Conservation (phyloP, 1,140 invertebrate species). For the Bombus waltoni region DNA sequence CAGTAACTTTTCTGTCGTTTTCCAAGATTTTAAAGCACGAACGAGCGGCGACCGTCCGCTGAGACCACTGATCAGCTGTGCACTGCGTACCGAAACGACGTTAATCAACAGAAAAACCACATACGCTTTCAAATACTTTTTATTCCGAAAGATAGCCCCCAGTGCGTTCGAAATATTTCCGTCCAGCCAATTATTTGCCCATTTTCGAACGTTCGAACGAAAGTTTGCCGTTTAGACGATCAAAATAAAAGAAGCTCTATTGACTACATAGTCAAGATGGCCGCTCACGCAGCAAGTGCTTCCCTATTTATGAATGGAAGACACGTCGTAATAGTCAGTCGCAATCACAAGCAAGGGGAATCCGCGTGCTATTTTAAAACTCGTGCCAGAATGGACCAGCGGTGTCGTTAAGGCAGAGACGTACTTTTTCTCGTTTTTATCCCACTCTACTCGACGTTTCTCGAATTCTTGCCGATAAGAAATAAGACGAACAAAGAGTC, state of each 20-base stretch:
- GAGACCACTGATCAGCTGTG: constrained; percentile 75
- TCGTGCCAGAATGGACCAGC: constrained; percentile 34
- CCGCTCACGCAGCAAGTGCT: constrained; percentile 44
- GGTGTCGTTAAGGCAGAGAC: constrained; percentile 27
- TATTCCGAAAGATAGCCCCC: not conserved
- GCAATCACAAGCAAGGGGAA: constrained; percentile 10
- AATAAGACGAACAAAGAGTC: not conserved
- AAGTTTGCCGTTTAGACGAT: not conserved
- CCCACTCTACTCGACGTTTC: not conserved
- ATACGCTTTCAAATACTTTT: not conserved
- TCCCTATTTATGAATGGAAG: constrained; percentile 74
- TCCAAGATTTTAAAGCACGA: constrained; percentile 56
- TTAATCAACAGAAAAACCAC: constrained; percentile 25
- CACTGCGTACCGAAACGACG: constrained; percentile 62
- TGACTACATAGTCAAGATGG: constrained; percentile 71
- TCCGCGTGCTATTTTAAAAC: constrained; percentile 67
- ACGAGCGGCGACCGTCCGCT: constrained; percentile 65
- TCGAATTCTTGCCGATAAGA: not conserved
- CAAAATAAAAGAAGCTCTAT: constrained; percentile 29
- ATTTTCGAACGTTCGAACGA: not conserved
- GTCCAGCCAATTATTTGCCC: not conserved
- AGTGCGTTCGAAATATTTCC: not conserved
- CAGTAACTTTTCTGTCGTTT: constrained; percentile 44
- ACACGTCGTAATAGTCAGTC: constrained; percentile 58
- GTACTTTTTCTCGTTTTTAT: constrained; percentile 22